Evolutionary conservation across 2,797 vertebrate species (phyloP).

Genomic region (Hydrophis major): DNA sequence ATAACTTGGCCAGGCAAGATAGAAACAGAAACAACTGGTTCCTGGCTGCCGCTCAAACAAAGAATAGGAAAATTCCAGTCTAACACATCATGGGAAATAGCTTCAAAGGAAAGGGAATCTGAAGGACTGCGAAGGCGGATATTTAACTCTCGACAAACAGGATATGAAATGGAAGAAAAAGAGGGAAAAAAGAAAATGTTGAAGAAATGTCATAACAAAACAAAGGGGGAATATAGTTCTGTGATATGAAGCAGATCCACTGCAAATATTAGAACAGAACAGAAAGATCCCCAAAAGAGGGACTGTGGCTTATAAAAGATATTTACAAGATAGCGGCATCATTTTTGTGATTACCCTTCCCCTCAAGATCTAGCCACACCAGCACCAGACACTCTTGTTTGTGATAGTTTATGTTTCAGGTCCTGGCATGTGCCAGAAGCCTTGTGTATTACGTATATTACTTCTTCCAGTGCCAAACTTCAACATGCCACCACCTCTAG

Average conservation of each 20-base stretch:
- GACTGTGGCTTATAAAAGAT: slow-evolving; percentile 39
- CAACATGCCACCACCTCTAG: neutral
- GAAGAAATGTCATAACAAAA: slow-evolving; percentile 6
- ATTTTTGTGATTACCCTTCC: neutral
- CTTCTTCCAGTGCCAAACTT: neutral
- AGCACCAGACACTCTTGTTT: neutral
- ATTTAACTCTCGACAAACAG: slow-evolving; percentile 29
- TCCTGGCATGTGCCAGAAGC: neutral
- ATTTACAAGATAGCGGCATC: slow-evolving; percentile 53
- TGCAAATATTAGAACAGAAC: neutral
- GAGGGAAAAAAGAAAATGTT: neutral
- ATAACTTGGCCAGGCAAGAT: neutral
- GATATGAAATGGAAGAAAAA: slow-evolving; percentile 28
- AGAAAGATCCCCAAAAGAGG: neutral
- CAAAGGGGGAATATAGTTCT: neutral
- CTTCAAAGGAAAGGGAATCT: slow-evolving; percentile 43
- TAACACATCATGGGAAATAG: slow-evolving; percentile 37
- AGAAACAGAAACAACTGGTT: slow-evolving; percentile 39
- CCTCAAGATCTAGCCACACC: neutral
- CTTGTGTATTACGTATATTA: neutral
- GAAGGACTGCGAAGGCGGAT: slow-evolving; percentile 18
- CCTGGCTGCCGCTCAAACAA: slow-evolving; percentile 38
- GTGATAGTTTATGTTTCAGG: neutral
- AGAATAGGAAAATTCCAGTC: slow-evolving; percentile 43
- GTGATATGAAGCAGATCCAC: slow-evolving; percentile 11